Percentiles rank a stretch among this genome's conserved stretches.
phyloP scores from a whole-genome alignment of 2,888 invertebrate genomes.

The Fragum whitleyi region DNA sequence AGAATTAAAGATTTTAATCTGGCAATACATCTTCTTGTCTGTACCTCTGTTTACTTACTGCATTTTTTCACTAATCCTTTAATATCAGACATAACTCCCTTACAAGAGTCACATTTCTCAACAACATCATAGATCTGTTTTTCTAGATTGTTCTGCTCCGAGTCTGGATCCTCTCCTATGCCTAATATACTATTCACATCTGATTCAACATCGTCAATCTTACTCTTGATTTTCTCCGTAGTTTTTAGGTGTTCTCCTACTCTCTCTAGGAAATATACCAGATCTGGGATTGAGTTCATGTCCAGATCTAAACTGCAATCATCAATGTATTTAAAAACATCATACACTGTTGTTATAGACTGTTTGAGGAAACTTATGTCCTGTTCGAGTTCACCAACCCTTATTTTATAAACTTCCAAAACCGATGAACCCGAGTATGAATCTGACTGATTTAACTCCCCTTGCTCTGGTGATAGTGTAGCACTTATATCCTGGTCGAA shows the following conservation, averaged over 20 bases:
- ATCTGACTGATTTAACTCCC: background rate
- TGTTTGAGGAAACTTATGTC: slow-evolving; percentile 18
- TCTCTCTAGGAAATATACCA: slow-evolving; percentile 11
- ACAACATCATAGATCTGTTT: slow-evolving; percentile 9
- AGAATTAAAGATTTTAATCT: too few species aligned
- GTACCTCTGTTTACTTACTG: slow-evolving; percentile 21
- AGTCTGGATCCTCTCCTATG: background rate
- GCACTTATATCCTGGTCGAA: background rate
- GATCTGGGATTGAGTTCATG: slow-evolving; percentile 10
- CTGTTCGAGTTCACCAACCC: slow-evolving; percentile 15
- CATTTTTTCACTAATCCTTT: background rate
- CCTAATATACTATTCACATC: background rate
- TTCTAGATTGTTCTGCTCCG: background rate
- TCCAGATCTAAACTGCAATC: slow-evolving; percentile 4
- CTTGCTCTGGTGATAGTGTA: background rate
- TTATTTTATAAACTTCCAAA: background rate
- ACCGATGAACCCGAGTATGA: background rate
- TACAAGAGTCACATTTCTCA: slow-evolving; percentile 20
- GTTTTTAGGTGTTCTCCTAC: slow-evolving; percentile 2
- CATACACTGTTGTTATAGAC: slow-evolving; percentile 16
- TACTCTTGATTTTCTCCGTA: background rate
- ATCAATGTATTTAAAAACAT: slow-evolving; percentile 2
- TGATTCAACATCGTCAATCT: slow-evolving; percentile 1
- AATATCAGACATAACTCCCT: slow-evolving; percentile 12
- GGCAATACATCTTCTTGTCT: too few species aligned